These are phyloP conservation scores for Hipparchia semele DNA, from an alignment of 2,888 invertebrate genomes.

Conservation along the genomic window DNA sequence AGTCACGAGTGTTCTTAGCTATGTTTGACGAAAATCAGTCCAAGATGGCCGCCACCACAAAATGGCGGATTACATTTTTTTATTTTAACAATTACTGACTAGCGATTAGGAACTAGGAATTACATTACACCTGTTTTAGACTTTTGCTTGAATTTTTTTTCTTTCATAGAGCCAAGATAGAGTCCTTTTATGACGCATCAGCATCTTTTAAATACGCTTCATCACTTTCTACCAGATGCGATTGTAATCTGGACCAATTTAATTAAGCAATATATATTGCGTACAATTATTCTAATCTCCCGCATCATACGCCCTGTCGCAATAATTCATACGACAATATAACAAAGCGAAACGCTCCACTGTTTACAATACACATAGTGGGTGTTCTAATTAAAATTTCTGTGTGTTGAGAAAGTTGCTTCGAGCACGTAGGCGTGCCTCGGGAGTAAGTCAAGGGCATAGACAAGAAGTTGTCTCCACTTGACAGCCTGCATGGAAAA, in stretches of 20 bases:
- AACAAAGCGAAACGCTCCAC: slow-evolving; percentile 1
- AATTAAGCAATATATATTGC: background rate
- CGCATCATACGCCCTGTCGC: background rate
- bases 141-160: too few relatives aligned
- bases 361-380: background rate
- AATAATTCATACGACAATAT: slow-evolving; percentile 8
- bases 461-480: background rate
- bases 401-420: slow-evolving; percentile 10
- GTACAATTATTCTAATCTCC: background rate
- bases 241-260: background rate
- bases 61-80: too few relatives aligned
- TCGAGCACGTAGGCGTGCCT: slow-evolving; percentile 10
- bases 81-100: too few relatives aligned
- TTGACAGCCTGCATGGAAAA: too few relatives aligned
- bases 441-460: slow-evolving; percentile 17
- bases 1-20: too few relatives aligned
- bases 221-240: background rate
- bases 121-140: too few relatives aligned
- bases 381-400: slow-evolving; percentile 17
- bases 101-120: too few relatives aligned
- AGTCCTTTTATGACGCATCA: background rate
- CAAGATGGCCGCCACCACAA: too few relatives aligned
- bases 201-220: background rate
- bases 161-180: too few relatives aligned
- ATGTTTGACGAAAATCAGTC: too few relatives aligned